These are phyloP conservation scores for Latrodectus hesperus DNA, from an alignment of 2,888 invertebrate species.

Conservation along the genomic window DNA sequence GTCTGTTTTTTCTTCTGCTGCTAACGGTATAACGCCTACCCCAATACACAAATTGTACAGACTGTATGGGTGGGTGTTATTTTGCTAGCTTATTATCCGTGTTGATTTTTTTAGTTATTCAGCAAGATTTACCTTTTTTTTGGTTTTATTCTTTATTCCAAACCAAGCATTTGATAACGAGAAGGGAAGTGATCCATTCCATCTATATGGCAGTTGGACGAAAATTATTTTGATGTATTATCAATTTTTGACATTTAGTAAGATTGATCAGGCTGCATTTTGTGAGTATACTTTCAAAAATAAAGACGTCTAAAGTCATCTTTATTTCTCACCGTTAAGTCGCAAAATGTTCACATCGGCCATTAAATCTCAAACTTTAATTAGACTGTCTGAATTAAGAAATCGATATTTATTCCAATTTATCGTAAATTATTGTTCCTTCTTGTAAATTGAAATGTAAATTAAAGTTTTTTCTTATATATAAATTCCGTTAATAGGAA, in stretches of 20 bases:
- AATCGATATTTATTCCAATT: too few species aligned
- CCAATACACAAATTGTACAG: constrained; percentile 35
- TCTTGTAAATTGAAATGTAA: too few species aligned
- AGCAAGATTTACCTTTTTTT: neutral
- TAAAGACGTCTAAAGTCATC: too few species aligned
- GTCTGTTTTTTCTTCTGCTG: constrained; percentile 6
- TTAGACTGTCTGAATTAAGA: too few species aligned
- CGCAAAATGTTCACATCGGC: too few species aligned
- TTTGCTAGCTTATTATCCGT: constrained; percentile 6
- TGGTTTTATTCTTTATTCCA: neutral
- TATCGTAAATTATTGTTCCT: too few species aligned
- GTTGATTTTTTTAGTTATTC: constrained; percentile 10
- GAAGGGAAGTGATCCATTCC: constrained; percentile 30
- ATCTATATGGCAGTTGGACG: constrained; percentile 16
- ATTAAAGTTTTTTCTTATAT: too few species aligned
- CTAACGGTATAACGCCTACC: constrained; percentile 65
- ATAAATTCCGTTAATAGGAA: too few species aligned
- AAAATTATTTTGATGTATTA: constrained; percentile 64
- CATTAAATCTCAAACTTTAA: too few species aligned
- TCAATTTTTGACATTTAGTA: constrained; percentile 27
- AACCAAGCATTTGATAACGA: neutral
- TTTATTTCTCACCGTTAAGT: too few species aligned
- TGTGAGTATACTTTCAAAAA: too few species aligned
- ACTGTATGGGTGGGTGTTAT: constrained; percentile 35
- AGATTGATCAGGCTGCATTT: constrained; percentile 37